Conservation (phyloP, 2,888 invertebrate species). For the Entomobrya proxima region DNA sequence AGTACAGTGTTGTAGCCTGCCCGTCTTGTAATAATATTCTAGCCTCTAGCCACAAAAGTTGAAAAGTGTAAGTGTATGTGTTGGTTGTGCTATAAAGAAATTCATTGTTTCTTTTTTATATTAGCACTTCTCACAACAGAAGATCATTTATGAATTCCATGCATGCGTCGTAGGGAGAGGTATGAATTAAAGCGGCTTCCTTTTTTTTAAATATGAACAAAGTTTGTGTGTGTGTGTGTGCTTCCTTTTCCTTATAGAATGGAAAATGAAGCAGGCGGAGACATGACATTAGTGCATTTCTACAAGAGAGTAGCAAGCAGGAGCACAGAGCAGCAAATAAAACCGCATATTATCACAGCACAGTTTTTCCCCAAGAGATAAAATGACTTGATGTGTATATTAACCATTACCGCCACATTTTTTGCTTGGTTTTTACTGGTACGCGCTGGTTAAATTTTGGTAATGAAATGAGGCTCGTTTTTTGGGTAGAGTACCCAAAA, state of each 20-base stretch:
- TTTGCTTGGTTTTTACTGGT: neutral
- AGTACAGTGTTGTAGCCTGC: neutral
- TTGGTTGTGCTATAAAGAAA: too few relatives aligned
- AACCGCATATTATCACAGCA: neutral
- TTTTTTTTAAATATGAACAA: too few relatives aligned
- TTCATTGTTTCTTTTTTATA: conserved; percentile 35
- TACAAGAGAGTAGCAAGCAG: neutral
- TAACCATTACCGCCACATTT: neutral
- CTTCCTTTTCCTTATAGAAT: neutral
- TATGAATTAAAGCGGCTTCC: too few relatives aligned
- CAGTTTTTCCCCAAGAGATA: conserved; percentile 18
- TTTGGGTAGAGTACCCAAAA: neutral
- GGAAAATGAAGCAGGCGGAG: conserved; percentile 22
- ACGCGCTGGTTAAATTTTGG: neutral
- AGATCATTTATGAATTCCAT: conserved; percentile 36
- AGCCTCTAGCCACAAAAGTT: neutral
- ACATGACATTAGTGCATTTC: conserved; percentile 28
- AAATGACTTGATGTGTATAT: conserved; percentile 17
- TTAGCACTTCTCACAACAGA: conserved; percentile 31
- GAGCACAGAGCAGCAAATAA: too few relatives aligned
- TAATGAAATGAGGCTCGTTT: neutral
- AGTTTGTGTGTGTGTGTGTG: too few relatives aligned
- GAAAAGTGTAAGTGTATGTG: neutral
- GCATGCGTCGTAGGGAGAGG: neutral
- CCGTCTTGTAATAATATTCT: neutral